Base-by-base conservation (phyloP, 2,888 invertebrate species). In the Scaeva pyrastri region DNA sequence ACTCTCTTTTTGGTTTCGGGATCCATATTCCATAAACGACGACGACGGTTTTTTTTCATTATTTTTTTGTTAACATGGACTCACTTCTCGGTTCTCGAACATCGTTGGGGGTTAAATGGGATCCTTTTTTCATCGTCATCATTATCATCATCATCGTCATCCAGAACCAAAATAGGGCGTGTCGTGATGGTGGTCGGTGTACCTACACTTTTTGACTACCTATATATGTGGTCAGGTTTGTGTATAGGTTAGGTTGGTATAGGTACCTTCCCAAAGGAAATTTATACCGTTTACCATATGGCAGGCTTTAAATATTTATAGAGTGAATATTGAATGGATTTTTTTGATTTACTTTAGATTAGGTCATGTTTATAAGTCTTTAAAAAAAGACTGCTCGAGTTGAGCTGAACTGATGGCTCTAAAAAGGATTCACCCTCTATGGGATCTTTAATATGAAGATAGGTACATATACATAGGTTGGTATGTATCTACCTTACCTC, bases 301-400 rank as follows among this genome's bases (percentile, higher is more conserved):
- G 81, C 62, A 50, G 73, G 56, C 86, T 78, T 86, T 86, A 86
- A 86, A 86, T 86, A 82, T 86, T 86, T 81, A 86, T 82, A 86
- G 74, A 82, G 76, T 52, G 77, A 78, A 52, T 81, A 78, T 77
- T 82, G 77, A 82, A 82, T 82, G 86, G 81, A 82, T 52, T 86
- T 86, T 60, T 60, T 16, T 81, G 86, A 86, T 82, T 86, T 86
- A 78, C 86, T 86, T 86, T 82, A 86, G 86, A 86, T 86, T 82
- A 86, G 86, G 86, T 86, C 86, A 86, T 86, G 86, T 81, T 86
- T 86, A 45, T 77, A 78, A 68, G 78, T 74, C 82, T 82, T 82
- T 82, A 31, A 31, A 31, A 31, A 8, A 5, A 31, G 8, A 31
- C 19, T 45, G 50, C n/a, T 21, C 19, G 3, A 21, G 58, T 6